Conservation (phyloP, 1,140 invertebrate species). For the Triops cancriformis region DNA sequence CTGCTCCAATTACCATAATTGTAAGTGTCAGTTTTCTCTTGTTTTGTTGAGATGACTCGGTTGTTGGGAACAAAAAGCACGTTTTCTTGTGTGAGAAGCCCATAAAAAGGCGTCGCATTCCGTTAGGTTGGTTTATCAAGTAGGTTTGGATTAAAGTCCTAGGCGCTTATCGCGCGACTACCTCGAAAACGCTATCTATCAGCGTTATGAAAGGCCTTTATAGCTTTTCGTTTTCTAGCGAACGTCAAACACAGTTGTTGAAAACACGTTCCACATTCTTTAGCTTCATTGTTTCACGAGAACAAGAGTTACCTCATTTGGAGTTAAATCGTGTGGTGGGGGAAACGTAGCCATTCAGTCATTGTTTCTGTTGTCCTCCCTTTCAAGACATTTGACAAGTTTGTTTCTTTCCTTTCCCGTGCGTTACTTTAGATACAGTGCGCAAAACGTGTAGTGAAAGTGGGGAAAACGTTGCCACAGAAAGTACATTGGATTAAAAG, state of each 20-base stretch:
- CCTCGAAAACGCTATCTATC: constrained; percentile 2
- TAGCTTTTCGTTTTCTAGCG: background rate
- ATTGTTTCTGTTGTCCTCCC: no score
- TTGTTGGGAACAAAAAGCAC: no score
- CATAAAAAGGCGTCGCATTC: background rate
- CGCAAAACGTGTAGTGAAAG: background rate
- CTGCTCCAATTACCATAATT: no score
- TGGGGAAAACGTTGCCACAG: constrained; percentile 8
- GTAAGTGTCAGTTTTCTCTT: no score
- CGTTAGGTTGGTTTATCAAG: background rate
- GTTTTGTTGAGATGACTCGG: no score
- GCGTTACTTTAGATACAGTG: background rate
- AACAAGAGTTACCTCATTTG: background rate
- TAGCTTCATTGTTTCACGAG: background rate
- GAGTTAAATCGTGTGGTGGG: background rate
- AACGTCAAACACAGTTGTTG: constrained; percentile 2
- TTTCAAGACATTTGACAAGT: background rate
- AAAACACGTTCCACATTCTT: background rate
- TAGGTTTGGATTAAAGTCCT: background rate
- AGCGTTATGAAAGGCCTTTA: background rate
- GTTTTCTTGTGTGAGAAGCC: no score
- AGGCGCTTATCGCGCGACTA: background rate
- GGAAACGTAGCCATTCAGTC: background rate
- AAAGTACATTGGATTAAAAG: background rate
- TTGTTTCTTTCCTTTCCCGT: background rate